Percentiles rank a stretch among this genome's conserved stretches.
These are phyloP conservation scores for Onychomys torridus DNA, from an alignment of 2,797 vertebrate species.

Conservation along the genomic window DNA sequence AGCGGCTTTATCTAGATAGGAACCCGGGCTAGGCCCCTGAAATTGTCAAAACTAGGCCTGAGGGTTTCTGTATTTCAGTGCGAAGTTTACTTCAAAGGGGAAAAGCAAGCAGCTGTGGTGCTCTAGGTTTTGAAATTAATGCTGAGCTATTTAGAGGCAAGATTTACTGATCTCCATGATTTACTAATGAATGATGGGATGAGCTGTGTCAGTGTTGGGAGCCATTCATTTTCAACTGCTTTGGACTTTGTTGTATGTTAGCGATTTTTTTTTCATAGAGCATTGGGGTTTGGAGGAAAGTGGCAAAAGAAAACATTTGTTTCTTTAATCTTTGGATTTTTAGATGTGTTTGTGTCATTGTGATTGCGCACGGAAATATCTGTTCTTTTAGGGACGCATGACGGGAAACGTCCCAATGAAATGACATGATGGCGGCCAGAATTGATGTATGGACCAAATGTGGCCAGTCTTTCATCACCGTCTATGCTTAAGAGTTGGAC, in stretches of 20 bases:
- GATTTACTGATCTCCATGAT: background rate
- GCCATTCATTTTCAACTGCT: background rate
- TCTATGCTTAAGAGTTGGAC: background rate
- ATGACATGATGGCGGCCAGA: background rate
- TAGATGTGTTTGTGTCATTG: background rate
- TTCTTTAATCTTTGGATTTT: background rate
- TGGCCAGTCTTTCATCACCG: conserved; percentile 17
- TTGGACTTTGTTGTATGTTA: background rate
- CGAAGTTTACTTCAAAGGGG: conserved; percentile 49
- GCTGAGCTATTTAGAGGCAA: background rate
- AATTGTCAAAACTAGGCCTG: conserved; percentile 3
- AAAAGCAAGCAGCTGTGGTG: background rate
- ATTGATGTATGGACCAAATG: background rate
- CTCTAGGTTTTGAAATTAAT: conserved; percentile 24
- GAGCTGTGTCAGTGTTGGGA: background rate
- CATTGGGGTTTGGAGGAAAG: background rate
- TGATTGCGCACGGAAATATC: background rate
- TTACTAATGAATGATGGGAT: background rate
- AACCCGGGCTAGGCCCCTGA: background rate
- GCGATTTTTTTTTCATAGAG: conserved; percentile 43
- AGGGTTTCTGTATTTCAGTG: background rate
- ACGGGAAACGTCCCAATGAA: background rate
- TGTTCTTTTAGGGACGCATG: background rate
- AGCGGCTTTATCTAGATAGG: background rate
- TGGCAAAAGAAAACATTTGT: background rate